phyloP scores from a whole-genome alignment of 92 coral and sea anemone species.

The Parazoanthus darwini region DNA sequence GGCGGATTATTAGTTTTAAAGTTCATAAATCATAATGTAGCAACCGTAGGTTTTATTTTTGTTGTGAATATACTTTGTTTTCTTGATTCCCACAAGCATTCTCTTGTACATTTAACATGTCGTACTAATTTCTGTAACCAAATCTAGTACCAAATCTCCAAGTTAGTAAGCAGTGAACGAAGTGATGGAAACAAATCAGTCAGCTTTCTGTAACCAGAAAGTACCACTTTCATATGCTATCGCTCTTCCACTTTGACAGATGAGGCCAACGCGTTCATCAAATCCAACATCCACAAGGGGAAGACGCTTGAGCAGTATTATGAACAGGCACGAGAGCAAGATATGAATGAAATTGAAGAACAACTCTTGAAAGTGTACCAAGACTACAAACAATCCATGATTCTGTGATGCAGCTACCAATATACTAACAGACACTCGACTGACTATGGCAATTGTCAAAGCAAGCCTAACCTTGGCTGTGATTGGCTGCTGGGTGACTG shows the following conservation, averaged over 20 bases:
- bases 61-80: too few species aligned
- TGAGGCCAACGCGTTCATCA: slow-evolving; percentile 77
- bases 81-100: too few species aligned
- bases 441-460: not conserved
- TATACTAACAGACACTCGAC: not conserved
- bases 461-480: not conserved
- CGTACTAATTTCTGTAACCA: too few species aligned
- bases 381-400: slow-evolving; percentile 24
- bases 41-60: too few species aligned
- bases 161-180: too few species aligned
- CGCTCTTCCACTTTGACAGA: slow-evolving; percentile 49
- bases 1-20: too few species aligned
- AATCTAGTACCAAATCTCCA: too few species aligned
- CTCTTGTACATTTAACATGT: too few species aligned
- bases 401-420: not conserved
- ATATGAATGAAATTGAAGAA: slow-evolving; percentile 68
- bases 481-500: not conserved
- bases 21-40: too few species aligned
- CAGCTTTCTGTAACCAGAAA: too few species aligned
- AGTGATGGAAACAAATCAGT: too few species aligned
- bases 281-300: slow-evolving; percentile 64
- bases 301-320: slow-evolving; percentile 65
- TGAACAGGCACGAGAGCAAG: slow-evolving; percentile 74
- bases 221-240: too few species aligned
- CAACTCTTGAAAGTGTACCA: slow-evolving; percentile 39